Percentiles rank a stretch among this genome's conserved stretches.
phyloP scores from a whole-genome alignment of 2,797 vertebrate genomes.

The Ibycter americanus region DNA sequence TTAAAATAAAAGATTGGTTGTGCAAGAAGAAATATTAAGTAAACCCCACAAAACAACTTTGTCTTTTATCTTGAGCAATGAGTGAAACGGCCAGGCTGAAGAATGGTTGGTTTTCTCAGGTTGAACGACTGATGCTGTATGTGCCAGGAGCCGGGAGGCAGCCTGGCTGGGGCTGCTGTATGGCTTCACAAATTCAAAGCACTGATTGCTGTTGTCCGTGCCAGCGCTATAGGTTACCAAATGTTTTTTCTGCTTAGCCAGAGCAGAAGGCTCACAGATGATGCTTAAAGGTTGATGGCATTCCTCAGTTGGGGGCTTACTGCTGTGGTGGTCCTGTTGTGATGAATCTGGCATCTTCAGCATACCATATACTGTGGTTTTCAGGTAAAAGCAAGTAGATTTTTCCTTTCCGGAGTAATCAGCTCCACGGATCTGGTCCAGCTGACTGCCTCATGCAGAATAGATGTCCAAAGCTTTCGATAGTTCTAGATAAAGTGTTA shows the following conservation, averaged over 20 bases:
- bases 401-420: background rate
- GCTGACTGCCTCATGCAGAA: background rate
- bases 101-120: fast-evolving
- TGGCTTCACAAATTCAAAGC: background rate
- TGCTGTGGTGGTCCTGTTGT: background rate
- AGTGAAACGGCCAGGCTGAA: background rate
- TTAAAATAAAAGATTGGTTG: background rate
- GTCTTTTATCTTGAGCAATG: background rate
- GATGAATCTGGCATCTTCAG: background rate
- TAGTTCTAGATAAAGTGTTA: background rate
- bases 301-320: background rate
- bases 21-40: background rate
- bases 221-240: background rate
- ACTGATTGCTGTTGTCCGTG: fast-evolving
- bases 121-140: background rate
- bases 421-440: background rate
- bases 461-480: background rate
- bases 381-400: background rate
- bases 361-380: background rate
- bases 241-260: background rate
- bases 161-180: background rate
- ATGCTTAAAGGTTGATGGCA: background rate
- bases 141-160: background rate
- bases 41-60: background rate
- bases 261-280: background rate